Base-by-base conservation (phyloP, 2,113 vertebrate species). In the Corydoras maculifer region DNA sequence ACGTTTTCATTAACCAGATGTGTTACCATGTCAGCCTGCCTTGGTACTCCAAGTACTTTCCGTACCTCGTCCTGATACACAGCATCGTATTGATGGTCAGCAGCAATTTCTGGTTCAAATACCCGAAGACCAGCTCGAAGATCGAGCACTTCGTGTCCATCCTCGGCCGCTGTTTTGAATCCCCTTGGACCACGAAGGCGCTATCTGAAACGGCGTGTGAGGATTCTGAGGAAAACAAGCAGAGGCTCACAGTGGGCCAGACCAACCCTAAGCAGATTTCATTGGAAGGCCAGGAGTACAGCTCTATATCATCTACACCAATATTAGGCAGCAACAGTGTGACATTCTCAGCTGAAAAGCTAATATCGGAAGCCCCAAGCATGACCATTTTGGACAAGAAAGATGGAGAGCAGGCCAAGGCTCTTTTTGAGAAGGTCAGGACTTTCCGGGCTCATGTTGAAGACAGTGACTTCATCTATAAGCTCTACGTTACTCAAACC, bases 31-130 rank as follows among this genome's bases (percentile, higher is more conserved):
- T 92, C 87, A 94, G 94, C 85, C 92, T 99, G 81, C 96, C 96
- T 3, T 99, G 96, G 96, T 98, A 97, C 82, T 97, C 95, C 11
- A 99, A 99, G 83, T 99, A 98, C 86, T 97, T 98, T 76, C 95
- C 95, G 7, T 98, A 98, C 83, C 93, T 99, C 77, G 94, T 93
- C 69, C 94, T 99, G 58, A 98, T 99, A 73, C 94, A 98, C 80
- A 98, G 94, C 61, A 85, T 99, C 32, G 89, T 99, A 83, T 91
- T 99, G 68, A 99, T 99, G 94, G 94, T 98, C 80, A 99, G 95
- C 81, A 98, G 96, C 85, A 99, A 99, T 75, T 99, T 99, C 81
- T 99, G 96, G 96, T 98, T 99, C 83, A 99, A 98, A 74, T 99
- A 98, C 81, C 96, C 96, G 62, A 99, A 98, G 86, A 99, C 95